Evolutionary conservation across 2,888 invertebrate species (phyloP), one percentile per base, ranked within the genome.

Genomic region (Melanchra persicariae): DNA sequence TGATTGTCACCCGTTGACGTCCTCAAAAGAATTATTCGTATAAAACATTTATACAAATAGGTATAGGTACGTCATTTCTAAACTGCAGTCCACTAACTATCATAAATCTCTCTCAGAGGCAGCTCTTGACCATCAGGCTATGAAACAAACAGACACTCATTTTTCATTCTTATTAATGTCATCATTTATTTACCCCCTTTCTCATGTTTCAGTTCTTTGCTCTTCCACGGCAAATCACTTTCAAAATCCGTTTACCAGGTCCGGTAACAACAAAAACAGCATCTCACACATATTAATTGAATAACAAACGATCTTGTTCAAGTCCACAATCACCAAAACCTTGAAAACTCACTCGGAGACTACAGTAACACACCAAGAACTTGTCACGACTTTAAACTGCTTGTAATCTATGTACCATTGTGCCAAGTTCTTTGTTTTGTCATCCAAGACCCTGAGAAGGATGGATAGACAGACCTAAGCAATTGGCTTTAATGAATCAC

Each of bases 321-420:
- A 79, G 67, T 37, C 17, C 52, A 79, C 78, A 70, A 74, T 74
- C 60, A 47, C 60, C 40, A 49, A 24, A 60, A 63, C 81, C 80
- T 81, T 80, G 80, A 77, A 26, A 58, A 40, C 63, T 63, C 61
- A 45, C 63, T 55, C 4, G 19, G 17, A 58, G 37, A 24, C 19
- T 52, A 26, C 24, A 37, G 34, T 51, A 24, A 30, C 15, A 64
- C 57, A 55, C 65, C 62, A 51, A 30, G 52, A 70, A 74, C 82
- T 72, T 69, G 82, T 82, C 82, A 82, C 82, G 82, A 82, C 55
- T 52, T 65, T 67, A 57, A n/a, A 55, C 55, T 30, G 24, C n/a
- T 59, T 30, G 62, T 74, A 69, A 82, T 82, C 34, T 66, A 68
- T 74, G 70, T 65, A 24, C 65, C 47, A 79, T 82, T 82, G 81